Percentiles rank a stretch among this genome's conserved stretches.
Conservation (phyloP, 2,797 vertebrate species). For the Dryobates pubescens region DNA sequence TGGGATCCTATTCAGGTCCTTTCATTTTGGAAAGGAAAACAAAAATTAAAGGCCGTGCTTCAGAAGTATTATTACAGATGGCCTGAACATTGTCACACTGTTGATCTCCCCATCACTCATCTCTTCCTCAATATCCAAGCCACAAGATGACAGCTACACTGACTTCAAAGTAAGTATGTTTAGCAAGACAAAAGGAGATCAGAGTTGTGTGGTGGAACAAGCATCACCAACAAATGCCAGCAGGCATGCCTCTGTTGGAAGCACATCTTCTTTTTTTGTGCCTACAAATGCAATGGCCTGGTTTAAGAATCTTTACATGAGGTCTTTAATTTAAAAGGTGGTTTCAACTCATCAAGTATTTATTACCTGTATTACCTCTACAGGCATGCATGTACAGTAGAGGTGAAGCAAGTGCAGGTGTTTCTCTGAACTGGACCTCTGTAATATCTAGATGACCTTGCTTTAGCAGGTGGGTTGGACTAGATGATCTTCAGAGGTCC, state of each 20-base stretch:
- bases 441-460: not conserved
- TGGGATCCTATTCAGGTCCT: not conserved
- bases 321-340: not conserved
- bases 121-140: not conserved
- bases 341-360: not conserved
- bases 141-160: not conserved
- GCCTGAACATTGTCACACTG: not conserved
- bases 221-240: not conserved
- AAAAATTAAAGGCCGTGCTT: not conserved
- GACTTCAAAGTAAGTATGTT: not conserved
- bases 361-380: not conserved
- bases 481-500: too few relatives aligned
- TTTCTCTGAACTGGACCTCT: not conserved
- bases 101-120: not conserved
- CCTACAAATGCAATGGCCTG: not conserved
- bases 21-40: not conserved
- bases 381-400: not conserved
- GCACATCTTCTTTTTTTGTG: not conserved
- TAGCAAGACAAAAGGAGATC: not conserved
- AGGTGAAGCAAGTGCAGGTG: not conserved
- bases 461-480: too few relatives aligned
- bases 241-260: not conserved
- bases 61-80: not conserved
- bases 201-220: not conserved
- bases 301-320: not conserved